These are phyloP conservation scores for Heterodera schachtii DNA, from an alignment of 1,140 invertebrate genomes.

Conservation along the genomic window DNA sequence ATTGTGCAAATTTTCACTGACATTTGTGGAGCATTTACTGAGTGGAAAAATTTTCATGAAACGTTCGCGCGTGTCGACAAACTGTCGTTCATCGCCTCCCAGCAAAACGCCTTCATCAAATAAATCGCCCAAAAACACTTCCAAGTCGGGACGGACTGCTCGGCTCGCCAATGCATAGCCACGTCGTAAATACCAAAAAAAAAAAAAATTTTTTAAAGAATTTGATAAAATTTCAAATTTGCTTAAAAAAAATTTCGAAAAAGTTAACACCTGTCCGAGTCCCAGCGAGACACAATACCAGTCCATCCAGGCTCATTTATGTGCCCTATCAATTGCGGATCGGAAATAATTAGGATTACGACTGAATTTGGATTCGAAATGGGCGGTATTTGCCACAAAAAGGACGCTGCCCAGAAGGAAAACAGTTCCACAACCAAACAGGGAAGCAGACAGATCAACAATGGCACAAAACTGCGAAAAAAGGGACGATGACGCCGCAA, in stretches of 20 bases:
- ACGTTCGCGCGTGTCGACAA: constrained; percentile 28
- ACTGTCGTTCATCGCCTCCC: constrained; percentile 30
- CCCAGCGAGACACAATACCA: constrained; percentile 37
- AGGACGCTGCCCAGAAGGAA: constrained; percentile 1
- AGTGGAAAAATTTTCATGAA: constrained; percentile 45
- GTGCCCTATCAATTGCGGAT: constrained; percentile 50
- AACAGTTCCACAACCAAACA: neutral
- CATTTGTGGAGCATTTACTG: constrained; percentile 21
- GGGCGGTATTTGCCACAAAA: constrained; percentile 11
- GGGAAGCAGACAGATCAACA: constrained; percentile 1
- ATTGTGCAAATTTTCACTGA: constrained; percentile 7
- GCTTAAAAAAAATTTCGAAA: neutral
- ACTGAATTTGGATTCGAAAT: neutral
- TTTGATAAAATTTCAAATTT: too few relatives aligned
- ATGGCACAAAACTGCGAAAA: neutral
- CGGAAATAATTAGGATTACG: constrained; percentile 37
- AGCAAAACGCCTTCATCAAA: constrained; percentile 49
- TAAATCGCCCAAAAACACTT: constrained; percentile 46
- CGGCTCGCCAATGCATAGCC: constrained; percentile 17
- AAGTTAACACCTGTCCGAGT: constrained; percentile 30
- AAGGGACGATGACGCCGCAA: neutral
- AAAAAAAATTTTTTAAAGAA: neutral
- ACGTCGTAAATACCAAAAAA: constrained; percentile 35
- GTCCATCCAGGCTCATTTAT: constrained; percentile 40
- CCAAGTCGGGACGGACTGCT: constrained; percentile 31